phyloP scores from a whole-genome alignment of 2,113 vertebrate species.

The Edolisoma coerulescens region DNA sequence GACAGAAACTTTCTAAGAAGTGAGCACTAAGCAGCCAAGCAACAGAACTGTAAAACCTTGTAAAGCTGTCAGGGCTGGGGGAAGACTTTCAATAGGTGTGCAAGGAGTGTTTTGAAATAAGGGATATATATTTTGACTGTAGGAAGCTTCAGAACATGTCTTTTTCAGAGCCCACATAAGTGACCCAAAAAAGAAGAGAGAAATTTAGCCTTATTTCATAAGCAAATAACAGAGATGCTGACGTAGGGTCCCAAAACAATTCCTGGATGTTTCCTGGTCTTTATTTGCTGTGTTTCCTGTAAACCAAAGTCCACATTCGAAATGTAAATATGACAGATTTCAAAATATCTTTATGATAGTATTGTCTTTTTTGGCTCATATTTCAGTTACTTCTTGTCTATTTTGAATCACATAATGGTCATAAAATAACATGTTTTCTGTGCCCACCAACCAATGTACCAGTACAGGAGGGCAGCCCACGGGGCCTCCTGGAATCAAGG shows the following conservation, averaged over 20 bases:
- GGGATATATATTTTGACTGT: background rate
- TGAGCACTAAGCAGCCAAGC: background rate
- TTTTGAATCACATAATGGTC: background rate
- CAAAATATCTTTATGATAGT: background rate
- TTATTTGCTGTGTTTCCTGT: background rate
- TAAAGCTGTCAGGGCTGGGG: fast-evolving
- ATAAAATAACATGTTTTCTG: background rate
- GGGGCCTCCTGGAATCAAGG: background rate
- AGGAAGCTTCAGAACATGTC: background rate
- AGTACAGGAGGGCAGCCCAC: background rate
- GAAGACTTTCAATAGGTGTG: background rate
- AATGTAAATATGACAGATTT: background rate
- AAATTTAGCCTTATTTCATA: background rate
- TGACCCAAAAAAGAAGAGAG: background rate
- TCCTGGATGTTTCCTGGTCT: background rate
- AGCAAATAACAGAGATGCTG: background rate
- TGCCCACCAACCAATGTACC: background rate
- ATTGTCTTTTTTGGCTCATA: background rate
- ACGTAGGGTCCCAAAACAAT: background rate
- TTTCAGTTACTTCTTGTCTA: background rate
- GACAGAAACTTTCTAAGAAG: background rate
- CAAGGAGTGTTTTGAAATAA: background rate
- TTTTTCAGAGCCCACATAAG: background rate
- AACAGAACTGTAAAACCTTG: background rate
- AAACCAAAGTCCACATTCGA: background rate